Evolutionary conservation across 2,797 vertebrate species (phyloP).

Genomic region (Acanthiza pusilla): DNA sequence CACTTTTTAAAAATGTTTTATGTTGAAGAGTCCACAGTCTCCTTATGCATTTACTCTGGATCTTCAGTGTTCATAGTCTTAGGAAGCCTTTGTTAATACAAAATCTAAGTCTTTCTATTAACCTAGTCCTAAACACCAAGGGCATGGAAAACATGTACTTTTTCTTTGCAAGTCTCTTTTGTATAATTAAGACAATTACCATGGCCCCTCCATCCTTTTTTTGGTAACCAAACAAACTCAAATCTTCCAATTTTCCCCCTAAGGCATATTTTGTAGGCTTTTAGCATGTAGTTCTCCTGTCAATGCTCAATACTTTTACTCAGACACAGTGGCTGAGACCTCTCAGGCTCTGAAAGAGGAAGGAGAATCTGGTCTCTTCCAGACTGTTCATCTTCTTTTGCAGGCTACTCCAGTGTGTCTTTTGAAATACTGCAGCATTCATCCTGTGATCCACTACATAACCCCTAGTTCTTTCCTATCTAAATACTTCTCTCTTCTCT

Average conservation of each 20-base stretch:
- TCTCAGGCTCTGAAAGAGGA: not conserved
- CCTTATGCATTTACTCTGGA: not conserved
- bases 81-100: not conserved
- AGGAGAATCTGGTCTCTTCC: not conserved
- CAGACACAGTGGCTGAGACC: not conserved
- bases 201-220: not conserved
- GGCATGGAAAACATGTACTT: not conserved
- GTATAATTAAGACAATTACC: not conserved
- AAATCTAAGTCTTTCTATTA: not conserved
- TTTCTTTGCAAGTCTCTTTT: not conserved
- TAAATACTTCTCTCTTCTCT: not conserved
- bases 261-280: not conserved
- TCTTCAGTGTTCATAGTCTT: not conserved
- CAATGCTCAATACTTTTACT: not conserved
- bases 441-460: not conserved
- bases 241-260: not conserved
- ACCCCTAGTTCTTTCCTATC: not conserved
- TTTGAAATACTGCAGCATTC: not conserved
- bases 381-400: not conserved
- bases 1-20: not conserved
- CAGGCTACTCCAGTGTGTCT: not conserved
- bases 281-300: not conserved
- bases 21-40: not conserved
- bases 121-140: not conserved
- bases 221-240: not conserved